Base-by-base conservation (phyloP, 2,113 vertebrate species). In the Poeciliopsis occidentalis region DNA sequence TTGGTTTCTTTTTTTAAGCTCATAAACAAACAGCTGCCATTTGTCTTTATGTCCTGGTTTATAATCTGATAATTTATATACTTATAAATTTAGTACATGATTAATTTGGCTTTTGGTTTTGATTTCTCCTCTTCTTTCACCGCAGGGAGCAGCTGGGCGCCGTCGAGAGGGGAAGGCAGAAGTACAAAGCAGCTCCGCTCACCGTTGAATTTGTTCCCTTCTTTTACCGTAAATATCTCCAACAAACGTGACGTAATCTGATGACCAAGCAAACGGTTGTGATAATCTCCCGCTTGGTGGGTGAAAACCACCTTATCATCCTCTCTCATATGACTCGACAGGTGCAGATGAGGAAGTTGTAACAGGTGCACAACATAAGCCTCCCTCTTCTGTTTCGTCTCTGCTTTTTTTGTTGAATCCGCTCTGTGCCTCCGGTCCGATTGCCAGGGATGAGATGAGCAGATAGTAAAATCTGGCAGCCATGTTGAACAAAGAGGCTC, bases 131-230 rank as follows among this genome's bases (percentile, higher is more conserved):
- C 30, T 64, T 73, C 76, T 54, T 47, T 17, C 3, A 51, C 62
- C 63, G 34, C 91, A 98, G 96, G 64, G 94, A 92, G 79, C 95
- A 96, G 88, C 89, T 96, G 84, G 95, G 95, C 65, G 91, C 95
- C 1, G 96, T 96, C 66, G 98, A 99, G 91, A 96, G 94, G 91
- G 97, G 95, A 94, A 96, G 98, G 91, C 97, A 98, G 94, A 99
- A 98, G 81, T 97, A 96, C 88, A 99, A 98, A 84, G 96, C 98
- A 39, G 98, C 98, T 71, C 95, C 95, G 10, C 97, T 99, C 78
- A 99, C 97, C 8, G 97, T 99, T 61, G 98, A 99, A 81, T 99
- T 99, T 88, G 93, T 99, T 75, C 98, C 98, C 79, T 99, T 99
- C 92, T 99, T 99, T 94, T 99, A 99, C 87, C 98, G 98, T 99